Base-by-base conservation (phyloP, 2,797 vertebrate species). In the Lagodon rhomboides region DNA sequence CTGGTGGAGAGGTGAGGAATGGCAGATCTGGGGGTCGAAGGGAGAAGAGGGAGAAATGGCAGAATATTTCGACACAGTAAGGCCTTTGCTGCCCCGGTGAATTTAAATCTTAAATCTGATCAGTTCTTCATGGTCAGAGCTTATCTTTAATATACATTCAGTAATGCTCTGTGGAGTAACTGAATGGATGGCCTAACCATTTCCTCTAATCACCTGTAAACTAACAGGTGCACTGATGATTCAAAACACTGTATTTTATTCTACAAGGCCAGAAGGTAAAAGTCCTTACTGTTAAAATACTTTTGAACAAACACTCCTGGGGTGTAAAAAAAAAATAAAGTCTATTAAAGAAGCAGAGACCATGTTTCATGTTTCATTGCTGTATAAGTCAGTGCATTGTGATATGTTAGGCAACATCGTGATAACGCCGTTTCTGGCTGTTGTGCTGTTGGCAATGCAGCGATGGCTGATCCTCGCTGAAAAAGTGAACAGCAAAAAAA, bases 1-100 rank as follows among this genome's bases (percentile, higher is more conserved):
- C 61, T 38, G 47, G 43, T 56, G 43, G 71, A 12, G 10, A 22
- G 18, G 12, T 17, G 41, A 73, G 25, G 20, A 58, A 73, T 56
- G 3, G 5, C 25, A 47, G 30, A 23, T 41, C 2, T 61, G 56
- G 30, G 47, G 17, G 20, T 44, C 4, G 23, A 5, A 46, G 54
- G 4, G 20, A 68, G 38, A 55, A 9, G 51, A 54, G 15, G 43
- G 15, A 5, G 22, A 10, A 46, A 46, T 2, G 9, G 23, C 43
- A 47, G 12, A 53, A 5, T 1, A 20, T 25, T 68, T 3, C 3
- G 20, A 30, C 1, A 41, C 13, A 53, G 2, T 20, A 10, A 50
- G 20, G 1, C 12, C 25, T 50, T n/a, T 34, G 25, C 13, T 64
- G 12, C 3, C 20, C 5, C 22, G 1, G n/a, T 23, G 9, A 46